Evolutionary conservation across 2,888 invertebrate species (phyloP).

Genomic region (Nomada flava): DNA sequence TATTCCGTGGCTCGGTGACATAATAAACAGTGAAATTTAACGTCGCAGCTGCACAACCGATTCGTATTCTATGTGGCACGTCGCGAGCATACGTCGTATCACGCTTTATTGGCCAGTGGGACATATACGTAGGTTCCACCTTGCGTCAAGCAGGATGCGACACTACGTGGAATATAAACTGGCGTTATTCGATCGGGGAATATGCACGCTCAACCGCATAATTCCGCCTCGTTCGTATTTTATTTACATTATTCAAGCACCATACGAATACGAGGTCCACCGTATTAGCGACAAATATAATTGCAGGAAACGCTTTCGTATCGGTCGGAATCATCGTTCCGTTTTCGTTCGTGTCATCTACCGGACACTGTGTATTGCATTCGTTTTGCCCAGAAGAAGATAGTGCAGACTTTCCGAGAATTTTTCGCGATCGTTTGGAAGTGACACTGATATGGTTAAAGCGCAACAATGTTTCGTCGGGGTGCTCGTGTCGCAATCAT

Average conservation of each 20-base stretch:
- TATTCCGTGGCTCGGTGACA: slow-evolving; percentile 34
- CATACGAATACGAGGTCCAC: slow-evolving; percentile 9
- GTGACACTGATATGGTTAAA: too few relatives aligned
- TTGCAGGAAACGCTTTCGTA: slow-evolving; percentile 38
- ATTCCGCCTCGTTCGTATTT: slow-evolving; percentile 28
- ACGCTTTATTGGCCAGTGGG: slow-evolving; percentile 61
- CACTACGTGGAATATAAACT: slow-evolving; percentile 56
- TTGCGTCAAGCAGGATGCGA: slow-evolving; percentile 51
- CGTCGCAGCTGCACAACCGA: slow-evolving; percentile 54
- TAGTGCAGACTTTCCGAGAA: background rate
- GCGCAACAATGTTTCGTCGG: too few relatives aligned
- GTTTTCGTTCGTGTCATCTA: slow-evolving; percentile 32
- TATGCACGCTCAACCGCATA: slow-evolving; percentile 30
- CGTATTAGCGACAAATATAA: slow-evolving; percentile 43
- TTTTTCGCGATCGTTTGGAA: too few relatives aligned
- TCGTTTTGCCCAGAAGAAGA: background rate
- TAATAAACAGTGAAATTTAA: slow-evolving; percentile 59
- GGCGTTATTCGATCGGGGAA: slow-evolving; percentile 55
- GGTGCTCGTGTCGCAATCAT: too few relatives aligned
- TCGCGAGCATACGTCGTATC: slow-evolving; percentile 46
- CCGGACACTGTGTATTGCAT: background rate
- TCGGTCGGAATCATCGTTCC: slow-evolving; percentile 16
- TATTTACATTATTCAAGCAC: slow-evolving; percentile 50
- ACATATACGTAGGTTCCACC: slow-evolving; percentile 54
- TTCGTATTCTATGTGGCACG: slow-evolving; percentile 52